These are phyloP conservation scores for Harlomillsia oculata DNA, from an alignment of 1,140 invertebrate genomes.

Conservation along the genomic window DNA sequence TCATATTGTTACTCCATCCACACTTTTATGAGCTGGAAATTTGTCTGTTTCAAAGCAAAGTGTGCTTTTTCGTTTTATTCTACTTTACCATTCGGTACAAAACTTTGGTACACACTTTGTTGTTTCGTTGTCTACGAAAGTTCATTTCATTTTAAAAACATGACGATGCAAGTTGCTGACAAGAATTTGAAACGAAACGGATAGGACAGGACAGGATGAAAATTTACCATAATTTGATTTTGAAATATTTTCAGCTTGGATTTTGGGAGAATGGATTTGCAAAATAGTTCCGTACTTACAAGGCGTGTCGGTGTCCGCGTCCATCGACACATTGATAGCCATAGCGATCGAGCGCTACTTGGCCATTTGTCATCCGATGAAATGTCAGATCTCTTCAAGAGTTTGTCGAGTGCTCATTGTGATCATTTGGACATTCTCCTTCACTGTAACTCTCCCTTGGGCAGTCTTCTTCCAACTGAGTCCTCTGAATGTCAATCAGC, in stretches of 20 bases:
- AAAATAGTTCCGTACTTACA: constrained; percentile 49
- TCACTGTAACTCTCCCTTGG: constrained; percentile 45
- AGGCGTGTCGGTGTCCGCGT: constrained; percentile 49
- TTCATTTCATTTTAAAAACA: too few relatives aligned
- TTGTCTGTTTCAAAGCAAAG: too few relatives aligned
- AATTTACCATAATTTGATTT: background rate
- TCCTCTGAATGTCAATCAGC: constrained; percentile 16
- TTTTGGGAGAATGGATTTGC: constrained; percentile 47
- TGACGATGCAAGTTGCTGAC: too few relatives aligned
- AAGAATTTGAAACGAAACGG: too few relatives aligned
- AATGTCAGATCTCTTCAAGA: constrained; percentile 43
- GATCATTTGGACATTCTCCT: constrained; percentile 44
- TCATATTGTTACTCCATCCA: too few relatives aligned
- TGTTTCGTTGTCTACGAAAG: too few relatives aligned
- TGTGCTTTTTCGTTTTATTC: too few relatives aligned
- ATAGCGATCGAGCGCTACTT: constrained; percentile 48
- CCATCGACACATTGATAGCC: constrained; percentile 49
- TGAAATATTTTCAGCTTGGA: constrained; percentile 43
- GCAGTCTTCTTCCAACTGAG: constrained; percentile 43
- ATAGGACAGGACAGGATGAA: background rate
- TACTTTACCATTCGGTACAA: too few relatives aligned
- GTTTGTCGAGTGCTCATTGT: constrained; percentile 42
- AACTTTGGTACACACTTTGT: too few relatives aligned
- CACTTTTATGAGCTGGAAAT: too few relatives aligned
- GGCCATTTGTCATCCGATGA: constrained; percentile 46